These are phyloP conservation scores for Huso huso DNA, from an alignment of 2,797 vertebrate species.

Conservation along the genomic window DNA sequence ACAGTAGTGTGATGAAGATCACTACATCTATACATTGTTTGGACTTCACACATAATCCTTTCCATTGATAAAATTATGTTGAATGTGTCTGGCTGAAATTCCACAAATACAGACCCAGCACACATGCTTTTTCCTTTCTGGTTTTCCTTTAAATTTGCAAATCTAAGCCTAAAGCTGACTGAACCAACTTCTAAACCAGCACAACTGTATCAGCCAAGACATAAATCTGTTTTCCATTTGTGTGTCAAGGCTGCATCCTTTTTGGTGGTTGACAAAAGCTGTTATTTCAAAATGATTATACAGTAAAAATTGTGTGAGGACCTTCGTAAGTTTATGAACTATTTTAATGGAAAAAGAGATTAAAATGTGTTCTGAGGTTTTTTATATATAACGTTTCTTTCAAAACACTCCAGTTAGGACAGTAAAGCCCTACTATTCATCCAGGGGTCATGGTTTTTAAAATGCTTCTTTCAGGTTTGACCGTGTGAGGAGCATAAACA, in stretches of 20 bases:
- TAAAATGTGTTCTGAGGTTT: conserved; percentile 34
- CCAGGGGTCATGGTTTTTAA: conserved; percentile 62
- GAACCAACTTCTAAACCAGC: conserved; percentile 80
- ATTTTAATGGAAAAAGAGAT: conserved; percentile 54
- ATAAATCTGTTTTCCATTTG: conserved; percentile 94
- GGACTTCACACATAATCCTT: conserved; percentile 60
- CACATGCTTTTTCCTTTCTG: conserved; percentile 70
- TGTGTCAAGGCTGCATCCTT: conserved; percentile 86
- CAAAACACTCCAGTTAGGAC: conserved; percentile 47
- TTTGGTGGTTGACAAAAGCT: conserved; percentile 79
- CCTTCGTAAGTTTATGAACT: conserved; percentile 67
- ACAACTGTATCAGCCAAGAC: conserved; percentile 70
- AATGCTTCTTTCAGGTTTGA: conserved; percentile 21
- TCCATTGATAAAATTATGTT: conserved; percentile 65
- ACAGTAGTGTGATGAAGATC: conserved; percentile 52
- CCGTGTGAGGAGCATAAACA: too few species aligned
- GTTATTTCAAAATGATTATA: conserved; percentile 87
- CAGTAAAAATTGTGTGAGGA: conserved; percentile 69
- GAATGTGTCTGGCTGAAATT: conserved; percentile 54
- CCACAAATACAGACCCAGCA: conserved; percentile 60
- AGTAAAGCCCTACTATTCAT: conserved; percentile 44
- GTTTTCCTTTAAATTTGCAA: conserved; percentile 93
- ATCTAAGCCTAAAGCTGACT: conserved; percentile 87
- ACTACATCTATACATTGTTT: conserved; percentile 58
- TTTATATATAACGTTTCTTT: conserved; percentile 55